A percentile compares a stretch with the other conserved stretches of the same genome.
Evolutionary conservation across 2,113 vertebrate genomes (phyloP).

Genomic region (Polyodon spathula): DNA sequence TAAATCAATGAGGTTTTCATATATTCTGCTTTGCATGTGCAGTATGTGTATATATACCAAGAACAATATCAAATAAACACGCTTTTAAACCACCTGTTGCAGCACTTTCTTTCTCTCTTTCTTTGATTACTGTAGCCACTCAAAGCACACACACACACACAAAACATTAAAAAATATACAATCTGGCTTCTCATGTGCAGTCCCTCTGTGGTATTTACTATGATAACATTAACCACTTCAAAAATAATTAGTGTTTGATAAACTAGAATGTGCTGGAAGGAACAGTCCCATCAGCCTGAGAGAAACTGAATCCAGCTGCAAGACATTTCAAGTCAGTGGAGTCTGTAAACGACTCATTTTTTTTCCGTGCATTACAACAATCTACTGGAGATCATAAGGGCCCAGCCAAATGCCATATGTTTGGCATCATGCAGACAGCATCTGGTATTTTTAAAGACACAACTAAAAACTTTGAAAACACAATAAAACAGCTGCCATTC

Average conservation of each 20-base stretch:
- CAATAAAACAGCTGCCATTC: constrained; percentile 55
- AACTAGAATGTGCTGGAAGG: constrained; percentile 38
- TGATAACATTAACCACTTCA: constrained; percentile 37
- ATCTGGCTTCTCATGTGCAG: constrained; percentile 13
- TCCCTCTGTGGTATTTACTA: constrained; percentile 33
- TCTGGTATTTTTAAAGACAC: constrained; percentile 59
- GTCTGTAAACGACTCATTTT: constrained; percentile 33
- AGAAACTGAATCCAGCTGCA: constrained; percentile 37
- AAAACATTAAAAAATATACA: constrained; percentile 11
- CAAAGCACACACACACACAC: constrained; percentile 1
- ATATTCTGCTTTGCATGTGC: no score
- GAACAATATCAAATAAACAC: neutral
- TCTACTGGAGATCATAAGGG: constrained; percentile 54
- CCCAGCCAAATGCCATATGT: constrained; percentile 57
- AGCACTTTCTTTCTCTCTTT: neutral
- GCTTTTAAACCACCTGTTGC: constrained; percentile 5
- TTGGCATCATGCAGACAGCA: constrained; percentile 47
- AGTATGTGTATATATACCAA: no score
- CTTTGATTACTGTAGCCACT: neutral
- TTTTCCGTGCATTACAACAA: constrained; percentile 46
- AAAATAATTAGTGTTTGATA: constrained; percentile 35
- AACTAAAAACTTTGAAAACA: constrained; percentile 52
- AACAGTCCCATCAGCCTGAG: constrained; percentile 21
- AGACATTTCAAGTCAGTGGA: constrained; percentile 27
- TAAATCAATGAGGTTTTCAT: no score